These are phyloP conservation scores for Harmothoe impar DNA, from an alignment of 2,888 invertebrate genomes.

Conservation along the genomic window DNA sequence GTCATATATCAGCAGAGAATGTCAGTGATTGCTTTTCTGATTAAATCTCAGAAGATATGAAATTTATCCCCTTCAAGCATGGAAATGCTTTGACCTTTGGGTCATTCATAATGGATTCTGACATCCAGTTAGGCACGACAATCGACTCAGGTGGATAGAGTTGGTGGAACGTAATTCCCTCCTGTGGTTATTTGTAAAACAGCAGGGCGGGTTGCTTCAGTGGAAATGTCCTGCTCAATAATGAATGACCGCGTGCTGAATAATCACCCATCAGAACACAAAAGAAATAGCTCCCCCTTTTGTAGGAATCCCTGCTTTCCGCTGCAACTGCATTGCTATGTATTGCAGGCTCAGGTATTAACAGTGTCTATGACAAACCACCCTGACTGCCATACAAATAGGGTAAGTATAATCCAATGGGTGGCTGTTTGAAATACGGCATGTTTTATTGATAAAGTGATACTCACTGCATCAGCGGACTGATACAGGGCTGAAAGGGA, in stretches of 20 bases:
- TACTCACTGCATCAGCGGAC: too few relatives aligned
- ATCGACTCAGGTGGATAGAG: background rate
- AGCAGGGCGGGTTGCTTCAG: background rate
- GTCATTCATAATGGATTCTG: background rate
- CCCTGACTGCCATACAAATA: background rate
- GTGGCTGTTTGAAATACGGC: too few relatives aligned
- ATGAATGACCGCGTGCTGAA: background rate
- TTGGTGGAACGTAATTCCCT: background rate
- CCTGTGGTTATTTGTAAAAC: constrained; percentile 14
- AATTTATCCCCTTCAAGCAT: background rate
- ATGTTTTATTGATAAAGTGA: too few relatives aligned
- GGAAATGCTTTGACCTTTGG: background rate
- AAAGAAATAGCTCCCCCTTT: background rate
- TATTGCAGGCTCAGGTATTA: background rate
- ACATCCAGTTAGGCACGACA: background rate
- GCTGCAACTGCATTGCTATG: background rate
- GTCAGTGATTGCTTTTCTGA: constrained; percentile 1
- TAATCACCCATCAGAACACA: background rate
- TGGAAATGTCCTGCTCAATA: background rate
- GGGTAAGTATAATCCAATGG: too few relatives aligned
- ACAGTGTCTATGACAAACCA: background rate
- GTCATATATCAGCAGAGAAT: background rate
- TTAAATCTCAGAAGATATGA: background rate
- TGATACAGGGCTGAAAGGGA: too few relatives aligned
- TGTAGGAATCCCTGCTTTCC: background rate